Percentiles rank a stretch among this genome's conserved stretches.
These are phyloP conservation scores for Encarsia formosa DNA, from an alignment of 2,888 invertebrate genomes.

Conservation along the genomic window DNA sequence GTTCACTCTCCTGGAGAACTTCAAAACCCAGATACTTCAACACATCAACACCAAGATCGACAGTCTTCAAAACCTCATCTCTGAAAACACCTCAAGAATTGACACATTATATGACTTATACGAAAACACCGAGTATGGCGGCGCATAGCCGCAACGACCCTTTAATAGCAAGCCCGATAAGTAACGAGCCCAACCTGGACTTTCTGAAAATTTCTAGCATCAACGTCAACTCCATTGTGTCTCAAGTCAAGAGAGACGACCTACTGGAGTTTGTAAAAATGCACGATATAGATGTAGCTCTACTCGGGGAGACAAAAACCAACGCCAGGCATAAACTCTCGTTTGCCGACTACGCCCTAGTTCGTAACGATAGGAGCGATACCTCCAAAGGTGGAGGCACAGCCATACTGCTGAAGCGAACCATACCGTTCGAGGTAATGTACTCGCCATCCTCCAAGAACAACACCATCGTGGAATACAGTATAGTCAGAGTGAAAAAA, in stretches of 20 bases:
- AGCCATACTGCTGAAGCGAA: constrained; percentile 13
- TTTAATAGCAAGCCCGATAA: too few species aligned
- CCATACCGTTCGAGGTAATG: not conserved
- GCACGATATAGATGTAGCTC: constrained; percentile 13
- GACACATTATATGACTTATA: constrained; percentile 1
- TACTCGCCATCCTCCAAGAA: not conserved
- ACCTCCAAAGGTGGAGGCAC: constrained; percentile 19
- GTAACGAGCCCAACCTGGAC: too few species aligned
- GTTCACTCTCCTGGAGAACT: not conserved
- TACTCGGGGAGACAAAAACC: constrained; percentile 24
- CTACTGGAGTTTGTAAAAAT: not conserved
- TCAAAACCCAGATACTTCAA: not conserved
- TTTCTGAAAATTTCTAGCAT: constrained; percentile 3
- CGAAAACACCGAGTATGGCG: not conserved
- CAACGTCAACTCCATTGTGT: constrained; percentile 13
- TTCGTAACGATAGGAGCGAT: constrained; percentile 13
- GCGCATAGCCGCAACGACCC: not conserved
- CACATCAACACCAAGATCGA: not conserved
- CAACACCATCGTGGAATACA: not conserved
- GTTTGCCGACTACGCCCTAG: constrained; percentile 13
- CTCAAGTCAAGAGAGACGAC: not conserved
- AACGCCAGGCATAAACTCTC: constrained; percentile 8
- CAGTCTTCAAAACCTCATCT: not conserved
- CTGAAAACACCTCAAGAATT: not conserved
- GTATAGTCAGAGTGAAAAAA: constrained; percentile 3